A percentile compares a stretch with the other conserved stretches of the same genome.
phyloP scores from a whole-genome alignment of 2,888 invertebrate genomes.

The Trimorus sp. region DNA sequence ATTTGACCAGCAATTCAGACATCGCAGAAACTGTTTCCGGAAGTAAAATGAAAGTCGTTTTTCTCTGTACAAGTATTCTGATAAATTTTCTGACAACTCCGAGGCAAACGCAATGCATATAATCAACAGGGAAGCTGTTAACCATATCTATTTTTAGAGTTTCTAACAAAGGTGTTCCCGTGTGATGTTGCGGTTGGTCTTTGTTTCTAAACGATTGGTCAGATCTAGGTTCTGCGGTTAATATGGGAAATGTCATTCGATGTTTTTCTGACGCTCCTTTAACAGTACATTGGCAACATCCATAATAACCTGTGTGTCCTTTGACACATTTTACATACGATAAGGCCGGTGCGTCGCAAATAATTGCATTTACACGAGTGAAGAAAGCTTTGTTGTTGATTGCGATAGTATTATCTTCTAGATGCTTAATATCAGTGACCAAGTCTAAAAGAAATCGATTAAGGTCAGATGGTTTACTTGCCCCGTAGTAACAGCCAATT shows the following conservation, averaged over 20 bases:
- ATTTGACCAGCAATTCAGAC: neutral
- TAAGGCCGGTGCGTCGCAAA: neutral
- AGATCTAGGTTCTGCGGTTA: too few relatives aligned
- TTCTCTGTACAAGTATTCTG: neutral
- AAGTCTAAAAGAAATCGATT: conserved; percentile 18
- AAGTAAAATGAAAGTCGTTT: neutral
- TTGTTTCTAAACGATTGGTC: too few relatives aligned
- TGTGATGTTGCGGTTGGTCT: too few relatives aligned
- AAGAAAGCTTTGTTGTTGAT: neutral
- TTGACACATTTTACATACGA: neutral
- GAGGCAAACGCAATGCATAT: too few relatives aligned
- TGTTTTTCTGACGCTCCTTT: neutral
- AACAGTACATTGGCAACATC: neutral
- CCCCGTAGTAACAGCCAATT: conserved; percentile 29
- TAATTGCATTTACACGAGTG: neutral
- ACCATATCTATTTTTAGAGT: too few relatives aligned
- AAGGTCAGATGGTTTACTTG: conserved; percentile 22
- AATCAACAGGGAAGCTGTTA: too few relatives aligned
- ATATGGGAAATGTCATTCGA: too few relatives aligned
- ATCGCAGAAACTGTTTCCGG: neutral
- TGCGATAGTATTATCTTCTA: neutral
- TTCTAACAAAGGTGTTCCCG: too few relatives aligned
- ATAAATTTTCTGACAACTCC: too few relatives aligned
- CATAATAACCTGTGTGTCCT: neutral
- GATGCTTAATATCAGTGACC: conserved; percentile 15